Conservation (phyloP, 92 coral and sea anemone genomes). For the Hydrozoanthus gracilis region DNA sequence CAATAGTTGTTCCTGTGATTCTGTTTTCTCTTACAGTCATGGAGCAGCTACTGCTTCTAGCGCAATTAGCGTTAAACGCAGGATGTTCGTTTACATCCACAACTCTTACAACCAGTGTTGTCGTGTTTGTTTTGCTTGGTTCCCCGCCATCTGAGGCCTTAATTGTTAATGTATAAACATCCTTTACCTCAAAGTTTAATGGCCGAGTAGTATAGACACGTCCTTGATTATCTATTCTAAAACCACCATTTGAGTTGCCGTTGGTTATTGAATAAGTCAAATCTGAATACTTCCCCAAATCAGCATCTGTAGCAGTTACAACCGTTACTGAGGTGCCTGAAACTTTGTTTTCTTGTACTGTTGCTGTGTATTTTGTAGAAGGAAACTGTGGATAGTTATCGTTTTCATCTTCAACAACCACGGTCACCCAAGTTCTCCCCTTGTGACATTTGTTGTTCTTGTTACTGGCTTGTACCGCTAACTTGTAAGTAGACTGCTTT, state of each 20-base stretch:
- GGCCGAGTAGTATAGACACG: slow-evolving; percentile 55
- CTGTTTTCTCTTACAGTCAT: slow-evolving; percentile 66
- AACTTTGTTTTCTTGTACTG: slow-evolving; percentile 62
- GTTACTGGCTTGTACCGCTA: slow-evolving; percentile 73
- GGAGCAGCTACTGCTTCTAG: slow-evolving; percentile 50
- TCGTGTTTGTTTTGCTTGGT: slow-evolving; percentile 45
- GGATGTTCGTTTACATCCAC: slow-evolving; percentile 83
- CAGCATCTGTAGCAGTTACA: slow-evolving; percentile 79
- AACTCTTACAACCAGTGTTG: slow-evolving; percentile 57
- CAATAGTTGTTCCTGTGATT: slow-evolving; percentile 28
- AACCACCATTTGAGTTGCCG: slow-evolving; percentile 53
- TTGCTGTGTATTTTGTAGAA: slow-evolving; percentile 42
- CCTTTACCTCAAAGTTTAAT: slow-evolving; percentile 70
- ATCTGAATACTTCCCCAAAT: slow-evolving; percentile 55
- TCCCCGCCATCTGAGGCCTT: slow-evolving; percentile 73
- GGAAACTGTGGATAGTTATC: slow-evolving; percentile 67
- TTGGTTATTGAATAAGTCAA: slow-evolving; percentile 55
- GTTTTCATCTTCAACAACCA: slow-evolving; percentile 67
- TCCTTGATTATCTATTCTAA: slow-evolving; percentile 65
- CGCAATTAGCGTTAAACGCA: slow-evolving; percentile 58
- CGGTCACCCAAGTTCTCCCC: slow-evolving; percentile 82
- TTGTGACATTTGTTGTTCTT: slow-evolving; percentile 70
- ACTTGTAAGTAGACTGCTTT: slow-evolving; percentile 52
- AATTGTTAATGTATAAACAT: slow-evolving; percentile 63
- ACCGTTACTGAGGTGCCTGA: slow-evolving; percentile 50